Base-by-base conservation (phyloP, 1,140 invertebrate species). In the Artemia franciscana region DNA sequence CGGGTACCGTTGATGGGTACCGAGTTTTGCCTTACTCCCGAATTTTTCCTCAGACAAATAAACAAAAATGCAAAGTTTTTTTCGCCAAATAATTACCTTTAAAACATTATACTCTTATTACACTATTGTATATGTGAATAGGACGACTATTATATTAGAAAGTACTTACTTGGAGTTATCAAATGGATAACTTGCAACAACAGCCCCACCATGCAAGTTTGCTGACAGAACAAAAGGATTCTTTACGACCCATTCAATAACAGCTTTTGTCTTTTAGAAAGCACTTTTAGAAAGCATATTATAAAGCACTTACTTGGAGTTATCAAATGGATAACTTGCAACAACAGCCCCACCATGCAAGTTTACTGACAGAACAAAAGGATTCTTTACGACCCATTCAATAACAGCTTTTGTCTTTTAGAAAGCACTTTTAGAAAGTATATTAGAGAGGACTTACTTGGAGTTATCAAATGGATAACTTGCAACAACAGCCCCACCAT, bases 371-470 rank as follows among this genome's bases (percentile, higher is more conserved):
- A 95, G 74, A 25, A 93, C 87, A 73, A 96, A 95, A 25, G 87
- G 86, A 70, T 86, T 82, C 18, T 77, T 77, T 2, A 82, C 72
- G 60, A 92, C 86, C 88, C 87, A 94, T 7, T 79, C 81, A 80
- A 97, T 97, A 64, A 97, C 78, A 30, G 88, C 87, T 21, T 83
- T 70, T 0, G 93, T 98, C 76, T 99, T n/a, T n/a, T n/a, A n/a
- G n/a, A n/a, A n/a, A n/a, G n/a, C n/a, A n/a, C n/a, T n/a, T n/a
- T n/a, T n/a, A n/a, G n/a, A n/a, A n/a, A n/a, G n/a, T n/a, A n/a
- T n/a, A n/a, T n/a, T n/a, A 26, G 18, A 5, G n/a, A 26, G 59
- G 26, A 26, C 12, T 69, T 77, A 85, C 84, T 75, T 77, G 4
- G 83, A 82, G 72, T 88, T 84, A 72, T 87, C 84, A 72, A 79